Percentiles rank a stretch among this genome's conserved stretches.
phyloP scores from a whole-genome alignment of 2,888 invertebrate genomes.

The Pterostichus niger region DNA sequence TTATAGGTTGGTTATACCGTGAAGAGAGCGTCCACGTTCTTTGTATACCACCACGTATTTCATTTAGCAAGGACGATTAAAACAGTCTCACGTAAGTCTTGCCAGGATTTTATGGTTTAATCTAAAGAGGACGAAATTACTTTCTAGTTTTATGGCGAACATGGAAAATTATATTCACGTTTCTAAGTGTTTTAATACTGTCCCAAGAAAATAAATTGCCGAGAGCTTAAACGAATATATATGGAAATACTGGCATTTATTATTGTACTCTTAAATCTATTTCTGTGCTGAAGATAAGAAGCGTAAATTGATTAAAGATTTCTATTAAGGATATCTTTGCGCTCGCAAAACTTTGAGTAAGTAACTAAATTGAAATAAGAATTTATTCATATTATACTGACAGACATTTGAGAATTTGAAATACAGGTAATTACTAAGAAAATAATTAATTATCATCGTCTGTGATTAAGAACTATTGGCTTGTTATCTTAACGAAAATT shows the following conservation, averaged over 20 bases:
- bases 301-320: slow-evolving; percentile 31
- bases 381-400: slow-evolving; percentile 17
- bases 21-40: slow-evolving; percentile 5
- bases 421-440: too few species aligned
- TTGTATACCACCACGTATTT: slow-evolving; percentile 62
- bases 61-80: slow-evolving; percentile 50
- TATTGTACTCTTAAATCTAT: slow-evolving; percentile 22
- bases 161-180: slow-evolving; percentile 53
- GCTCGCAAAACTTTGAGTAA: slow-evolving; percentile 20
- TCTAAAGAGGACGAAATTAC: slow-evolving; percentile 58
- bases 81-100: slow-evolving; percentile 56
- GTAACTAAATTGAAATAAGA: not conserved
- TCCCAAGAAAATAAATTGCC: slow-evolving; percentile 49
- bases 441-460: too few species aligned
- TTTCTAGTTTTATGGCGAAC: slow-evolving; percentile 57
- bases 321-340: not conserved
- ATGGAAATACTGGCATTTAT: slow-evolving; percentile 37
- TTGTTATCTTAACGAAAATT: too few species aligned
- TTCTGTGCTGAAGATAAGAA: slow-evolving; percentile 2
- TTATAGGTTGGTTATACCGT: not conserved
- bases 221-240: slow-evolving; percentile 21
- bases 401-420: too few species aligned
- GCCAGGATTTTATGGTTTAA: slow-evolving; percentile 64
- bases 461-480: too few species aligned
- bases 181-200: slow-evolving; percentile 51